phyloP scores from a whole-genome alignment of 2,113 vertebrate genomes.

The Ageneiosus marmoratus region DNA sequence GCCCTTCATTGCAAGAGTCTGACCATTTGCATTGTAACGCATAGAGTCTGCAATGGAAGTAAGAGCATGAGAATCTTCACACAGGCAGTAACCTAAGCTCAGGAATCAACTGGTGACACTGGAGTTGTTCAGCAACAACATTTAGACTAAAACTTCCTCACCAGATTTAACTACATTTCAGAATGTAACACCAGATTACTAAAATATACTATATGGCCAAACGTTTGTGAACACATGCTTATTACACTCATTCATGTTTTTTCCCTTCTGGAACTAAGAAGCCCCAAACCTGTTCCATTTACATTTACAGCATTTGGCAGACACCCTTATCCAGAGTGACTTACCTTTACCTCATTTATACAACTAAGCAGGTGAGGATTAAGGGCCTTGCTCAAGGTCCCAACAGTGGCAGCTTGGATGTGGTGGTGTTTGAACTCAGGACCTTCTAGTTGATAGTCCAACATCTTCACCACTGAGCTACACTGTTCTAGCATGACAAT shows the following conservation, averaged over 20 bases:
- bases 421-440: too few relatives aligned
- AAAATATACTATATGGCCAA: neutral
- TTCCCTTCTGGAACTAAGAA: neutral
- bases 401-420: too few relatives aligned
- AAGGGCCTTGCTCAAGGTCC: too few relatives aligned
- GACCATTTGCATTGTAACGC: conserved; percentile 51
- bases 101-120: neutral
- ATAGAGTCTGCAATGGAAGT: conserved; percentile 62
- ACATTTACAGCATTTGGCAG: too few relatives aligned
- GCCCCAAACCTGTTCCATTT: too few relatives aligned
- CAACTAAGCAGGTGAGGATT: too few relatives aligned
- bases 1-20: conserved; percentile 34
- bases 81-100: neutral
- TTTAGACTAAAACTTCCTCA: neutral
- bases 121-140: neutral
- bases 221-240: neutral
- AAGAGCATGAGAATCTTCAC: neutral
- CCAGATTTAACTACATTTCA: neutral
- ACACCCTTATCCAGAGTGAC: too few relatives aligned
- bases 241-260: neutral
- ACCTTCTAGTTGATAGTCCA: too few relatives aligned
- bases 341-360: too few relatives aligned
- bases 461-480: too few relatives aligned
- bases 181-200: neutral
- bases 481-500: neutral